phyloP scores from a whole-genome alignment of 2,888 invertebrate genomes.

The Drosophila austrosaltans region DNA sequence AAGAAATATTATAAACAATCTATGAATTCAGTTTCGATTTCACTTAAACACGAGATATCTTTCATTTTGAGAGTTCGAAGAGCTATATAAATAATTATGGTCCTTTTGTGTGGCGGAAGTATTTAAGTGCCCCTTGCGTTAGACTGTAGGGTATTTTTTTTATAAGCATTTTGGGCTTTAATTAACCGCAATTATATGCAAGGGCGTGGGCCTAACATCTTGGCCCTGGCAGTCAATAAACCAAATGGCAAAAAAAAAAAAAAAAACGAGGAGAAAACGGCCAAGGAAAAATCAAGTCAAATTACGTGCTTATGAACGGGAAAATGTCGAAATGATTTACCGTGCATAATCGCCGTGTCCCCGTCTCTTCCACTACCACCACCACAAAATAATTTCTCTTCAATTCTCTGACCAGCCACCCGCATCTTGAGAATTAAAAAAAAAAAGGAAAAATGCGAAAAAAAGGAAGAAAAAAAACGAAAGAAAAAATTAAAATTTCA shows the following conservation, averaged over 20 bases:
- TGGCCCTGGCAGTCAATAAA: conserved; percentile 68
- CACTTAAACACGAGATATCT: too few relatives aligned
- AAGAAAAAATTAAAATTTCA: conserved; percentile 69
- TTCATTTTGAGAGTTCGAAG: too few relatives aligned
- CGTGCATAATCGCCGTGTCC: conserved; percentile 74
- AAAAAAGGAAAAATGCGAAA: conserved; percentile 29
- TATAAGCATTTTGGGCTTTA: conserved; percentile 53
- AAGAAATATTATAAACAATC: too few relatives aligned
- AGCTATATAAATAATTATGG: too few relatives aligned
- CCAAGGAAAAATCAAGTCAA: conserved; percentile 71
- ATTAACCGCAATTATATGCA: conserved; percentile 81
- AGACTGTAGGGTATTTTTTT: not conserved
- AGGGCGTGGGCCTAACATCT: conserved; percentile 62
- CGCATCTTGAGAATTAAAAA: conserved; percentile 14
- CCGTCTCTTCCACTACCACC: not conserved
- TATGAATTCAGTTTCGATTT: too few relatives aligned
- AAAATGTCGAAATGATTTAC: conserved; percentile 81
- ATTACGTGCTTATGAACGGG: conserved; percentile 80
- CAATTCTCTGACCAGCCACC: conserved; percentile 8
- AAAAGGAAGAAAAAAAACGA: conserved; percentile 25
- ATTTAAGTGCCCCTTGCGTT: conserved; percentile 53
- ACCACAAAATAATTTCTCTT: not conserved
- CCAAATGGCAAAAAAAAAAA: conserved; percentile 49
- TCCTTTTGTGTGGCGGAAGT: not conserved
- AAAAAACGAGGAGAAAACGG: conserved; percentile 8